Conservation (phyloP, 2,797 vertebrate genomes). For the Trachurus trachurus region DNA sequence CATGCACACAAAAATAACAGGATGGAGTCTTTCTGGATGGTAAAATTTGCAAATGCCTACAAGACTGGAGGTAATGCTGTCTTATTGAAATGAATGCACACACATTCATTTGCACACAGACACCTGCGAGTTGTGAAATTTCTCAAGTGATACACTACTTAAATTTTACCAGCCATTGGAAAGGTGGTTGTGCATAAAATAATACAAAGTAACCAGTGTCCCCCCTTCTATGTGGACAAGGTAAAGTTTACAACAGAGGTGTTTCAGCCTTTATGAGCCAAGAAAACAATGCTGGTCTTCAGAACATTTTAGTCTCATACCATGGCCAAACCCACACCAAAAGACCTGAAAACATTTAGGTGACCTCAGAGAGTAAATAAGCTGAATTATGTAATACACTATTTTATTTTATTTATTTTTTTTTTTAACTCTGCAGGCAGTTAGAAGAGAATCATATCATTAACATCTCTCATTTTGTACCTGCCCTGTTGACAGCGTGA, state of each 20-base stretch:
- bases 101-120: not conserved
- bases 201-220: not conserved
- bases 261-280: conserved; percentile 3
- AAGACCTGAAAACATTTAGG: not conserved
- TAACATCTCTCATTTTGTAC: conserved; percentile 17
- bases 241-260: conserved; percentile 14
- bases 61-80: not conserved
- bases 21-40: not conserved
- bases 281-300: not conserved
- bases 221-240: too few relatives aligned
- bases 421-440: not conserved
- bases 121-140: not conserved
- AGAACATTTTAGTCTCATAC: not conserved
- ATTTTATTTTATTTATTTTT: not conserved
- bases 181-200: conserved; percentile 16
- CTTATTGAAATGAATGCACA: not conserved
- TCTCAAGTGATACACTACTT: conserved; percentile 1
- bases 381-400: not conserved
- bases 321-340: not conserved
- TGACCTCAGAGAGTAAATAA: not conserved
- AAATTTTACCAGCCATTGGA: conserved; percentile 5
- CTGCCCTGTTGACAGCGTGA: conserved; percentile 11
- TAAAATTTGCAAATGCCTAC: not conserved
- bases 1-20: not conserved
- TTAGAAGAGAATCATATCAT: not conserved